Base-by-base conservation (phyloP, 2,888 invertebrate species). In the Scrobipalpa costella region DNA sequence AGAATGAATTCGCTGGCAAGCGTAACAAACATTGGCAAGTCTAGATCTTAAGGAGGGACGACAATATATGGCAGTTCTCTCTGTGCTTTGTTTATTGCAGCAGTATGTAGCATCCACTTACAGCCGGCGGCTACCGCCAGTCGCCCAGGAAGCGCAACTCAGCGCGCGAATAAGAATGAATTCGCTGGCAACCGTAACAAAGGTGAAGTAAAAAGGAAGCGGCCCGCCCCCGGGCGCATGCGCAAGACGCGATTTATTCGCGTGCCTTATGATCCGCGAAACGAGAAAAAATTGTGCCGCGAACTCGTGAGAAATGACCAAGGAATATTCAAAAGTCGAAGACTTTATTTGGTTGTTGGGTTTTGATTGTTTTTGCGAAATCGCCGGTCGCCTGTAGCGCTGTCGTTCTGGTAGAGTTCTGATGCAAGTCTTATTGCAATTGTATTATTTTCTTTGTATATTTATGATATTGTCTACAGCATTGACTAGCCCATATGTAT, bases 71-170 rank as follows among this genome's bases (percentile, higher is more conserved):
- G n/a, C n/a, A n/a, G n/a, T n/a, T n/a, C n/a, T n/a, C n/a, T n/a
- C n/a, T n/a, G 49, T 49, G 15, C 9, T 49, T 17, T 19, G 9
- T 17, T 49, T 7, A 17, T 1, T 17, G 2, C 17, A 50, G 19
- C 70, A n/a, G 71, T 75, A 63, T 73, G 72, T 72, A 66, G 15
- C 75, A 68, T 68, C 67, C 65, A 67, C 68, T 66, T 62, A 68
- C 33, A 70, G 88, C 90, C 88, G 72, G 75, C 68, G 87, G 90
- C 84, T 74, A 77, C 80, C 79, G 76, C 83, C 83, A 86, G 83
- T 90, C 89, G 88, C 90, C 89, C 90, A 90, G 90, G 90, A 91
- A 91, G 90, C 86, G 80, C 81, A 79, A 84, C 84, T 90, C 90
- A 90, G 81, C 90, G 83, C 84, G 86, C 85, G 85, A 90, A 88